phyloP scores from a whole-genome alignment of 2,113 vertebrate genomes.

The Limanda limanda region DNA sequence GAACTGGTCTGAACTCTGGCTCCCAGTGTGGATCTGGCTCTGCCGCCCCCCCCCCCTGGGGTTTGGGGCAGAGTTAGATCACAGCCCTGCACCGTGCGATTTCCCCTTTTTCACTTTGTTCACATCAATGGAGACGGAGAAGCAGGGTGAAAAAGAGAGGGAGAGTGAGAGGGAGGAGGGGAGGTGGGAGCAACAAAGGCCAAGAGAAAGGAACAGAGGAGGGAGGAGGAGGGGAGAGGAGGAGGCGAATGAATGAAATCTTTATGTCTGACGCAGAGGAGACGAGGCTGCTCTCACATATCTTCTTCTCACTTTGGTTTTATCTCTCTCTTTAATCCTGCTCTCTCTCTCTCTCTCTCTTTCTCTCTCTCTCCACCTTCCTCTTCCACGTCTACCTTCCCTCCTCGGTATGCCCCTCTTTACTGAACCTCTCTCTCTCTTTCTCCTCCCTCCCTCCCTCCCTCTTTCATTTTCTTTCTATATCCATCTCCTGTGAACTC shows the following conservation, averaged over 20 bases:
- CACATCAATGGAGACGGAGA: constrained; percentile 63
- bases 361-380: too few relatives aligned
- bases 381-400: neutral
- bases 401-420: neutral
- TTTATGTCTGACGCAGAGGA: constrained; percentile 65
- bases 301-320: constrained; percentile 8
- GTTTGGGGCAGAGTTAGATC: constrained; percentile 54
- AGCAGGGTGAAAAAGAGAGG: constrained; percentile 33
- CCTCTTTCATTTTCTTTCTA: neutral
- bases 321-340: neutral
- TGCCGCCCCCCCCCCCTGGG: too few relatives aligned
- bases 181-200: constrained; percentile 55
- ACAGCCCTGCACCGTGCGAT: constrained; percentile 52
- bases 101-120: constrained; percentile 68
- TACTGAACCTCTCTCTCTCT: neutral
- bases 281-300: constrained; percentile 26
- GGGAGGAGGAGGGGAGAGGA: constrained; percentile 31
- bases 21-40: too few relatives aligned
- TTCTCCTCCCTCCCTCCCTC: neutral
- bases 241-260: constrained; percentile 75
- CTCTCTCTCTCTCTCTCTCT: neutral
- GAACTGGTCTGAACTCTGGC: too few relatives aligned
- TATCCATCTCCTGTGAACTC: constrained; percentile 21
- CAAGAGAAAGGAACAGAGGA: constrained; percentile 46
- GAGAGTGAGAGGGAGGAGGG: constrained; percentile 9